Conservation (phyloP, 30 jellyfish, hydroid and myxozoan species). For the Rhopilema esculentum region DNA sequence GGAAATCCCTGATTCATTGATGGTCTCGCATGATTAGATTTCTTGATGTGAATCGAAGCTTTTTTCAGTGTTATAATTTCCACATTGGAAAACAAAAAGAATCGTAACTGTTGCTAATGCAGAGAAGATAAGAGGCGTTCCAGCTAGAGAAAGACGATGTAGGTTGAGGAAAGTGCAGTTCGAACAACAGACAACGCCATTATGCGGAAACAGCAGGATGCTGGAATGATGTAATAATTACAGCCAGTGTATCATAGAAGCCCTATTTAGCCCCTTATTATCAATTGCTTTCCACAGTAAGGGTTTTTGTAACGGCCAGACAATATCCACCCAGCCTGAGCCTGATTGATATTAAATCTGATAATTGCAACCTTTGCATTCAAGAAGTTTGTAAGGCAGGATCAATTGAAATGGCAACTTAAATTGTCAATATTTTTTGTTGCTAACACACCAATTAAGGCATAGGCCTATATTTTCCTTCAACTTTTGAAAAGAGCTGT, state of each 20-base stretch:
- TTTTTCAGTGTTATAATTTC: not conserved
- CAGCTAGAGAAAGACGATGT: not conserved
- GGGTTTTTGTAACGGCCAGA: no score
- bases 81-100: not conserved
- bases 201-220: not conserved
- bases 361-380: no score
- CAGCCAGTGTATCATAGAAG: no score
- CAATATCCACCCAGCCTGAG: no score
- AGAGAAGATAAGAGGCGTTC: not conserved
- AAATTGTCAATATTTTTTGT: not conserved
- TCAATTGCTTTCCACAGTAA: no score
- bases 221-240: not conserved
- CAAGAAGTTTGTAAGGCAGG: no score
- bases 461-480: no score
- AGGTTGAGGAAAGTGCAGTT: not conserved
- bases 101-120: not conserved
- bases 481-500: no score
- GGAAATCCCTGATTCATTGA: slow-evolving; percentile 33
- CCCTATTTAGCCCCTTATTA: no score
- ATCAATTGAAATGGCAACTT: no score
- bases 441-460: not conserved
- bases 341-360: no score
- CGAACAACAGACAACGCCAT: not conserved
- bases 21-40: slow-evolving; percentile 30
- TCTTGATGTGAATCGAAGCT: not conserved